A percentile compares a stretch with the other conserved stretches of the same genome.
Conservation (phyloP, 2,888 invertebrate genomes). For the Phaedon cochleariae region DNA sequence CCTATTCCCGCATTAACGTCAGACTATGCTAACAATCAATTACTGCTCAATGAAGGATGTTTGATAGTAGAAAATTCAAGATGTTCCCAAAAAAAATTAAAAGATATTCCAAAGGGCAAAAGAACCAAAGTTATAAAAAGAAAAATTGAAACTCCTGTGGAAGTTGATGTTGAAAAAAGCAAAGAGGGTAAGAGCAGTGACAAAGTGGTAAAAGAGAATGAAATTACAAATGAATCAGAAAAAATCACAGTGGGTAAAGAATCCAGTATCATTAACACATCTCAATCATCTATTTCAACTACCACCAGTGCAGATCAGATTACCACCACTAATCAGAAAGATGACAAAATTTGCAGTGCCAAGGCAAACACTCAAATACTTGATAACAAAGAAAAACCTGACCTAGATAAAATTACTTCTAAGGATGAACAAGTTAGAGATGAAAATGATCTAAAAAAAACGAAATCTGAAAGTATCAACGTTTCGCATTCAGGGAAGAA, state of each 20-base stretch:
- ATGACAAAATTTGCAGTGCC: not conserved
- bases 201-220: not conserved
- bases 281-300: not conserved
- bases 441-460: not conserved
- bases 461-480: not conserved
- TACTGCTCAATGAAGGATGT: slow-evolving; percentile 16
- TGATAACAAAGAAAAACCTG: not conserved
- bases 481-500: not conserved
- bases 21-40: slow-evolving; percentile 44
- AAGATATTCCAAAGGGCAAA: slow-evolving; percentile 2
- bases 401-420: not conserved
- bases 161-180: not conserved
- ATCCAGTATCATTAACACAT: not conserved
- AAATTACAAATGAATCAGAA: slow-evolving; percentile 27
- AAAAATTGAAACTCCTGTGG: not conserved
- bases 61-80: not conserved
- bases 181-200: not conserved
- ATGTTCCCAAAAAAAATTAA: slow-evolving; percentile 16
- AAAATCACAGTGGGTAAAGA: not conserved
- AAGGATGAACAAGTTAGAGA: not conserved
- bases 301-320: not conserved
- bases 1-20: slow-evolving; percentile 60
- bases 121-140: slow-evolving; percentile 15
- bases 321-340: not conserved
- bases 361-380: too few species aligned